Conservation (phyloP, 2,888 invertebrate species). For the Elmis aenea region DNA sequence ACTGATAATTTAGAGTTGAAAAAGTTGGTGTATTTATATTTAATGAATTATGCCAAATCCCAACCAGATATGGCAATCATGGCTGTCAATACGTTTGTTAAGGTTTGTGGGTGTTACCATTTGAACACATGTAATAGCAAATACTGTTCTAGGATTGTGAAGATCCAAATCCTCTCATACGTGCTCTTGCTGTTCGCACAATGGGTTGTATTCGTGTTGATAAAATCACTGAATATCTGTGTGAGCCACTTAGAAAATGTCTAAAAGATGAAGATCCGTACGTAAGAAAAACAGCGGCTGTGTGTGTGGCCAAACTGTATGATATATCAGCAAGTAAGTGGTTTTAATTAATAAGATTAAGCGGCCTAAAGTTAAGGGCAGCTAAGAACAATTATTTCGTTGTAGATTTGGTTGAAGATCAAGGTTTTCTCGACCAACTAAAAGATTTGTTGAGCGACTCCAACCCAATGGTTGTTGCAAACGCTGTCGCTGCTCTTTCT, state of each 20-base stretch:
- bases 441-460: constrained; percentile 97
- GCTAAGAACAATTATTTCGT: constrained; percentile 4
- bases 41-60: constrained; percentile 99
- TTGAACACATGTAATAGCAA: neutral
- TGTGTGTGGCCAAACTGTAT: constrained; percentile 97
- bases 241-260: constrained; percentile 94
- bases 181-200: constrained; percentile 95
- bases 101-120: constrained; percentile 56
- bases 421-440: constrained; percentile 95
- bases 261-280: constrained; percentile 95
- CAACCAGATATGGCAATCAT: constrained; percentile 99
- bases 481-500: constrained; percentile 96
- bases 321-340: constrained; percentile 74
- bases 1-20: constrained; percentile 98
- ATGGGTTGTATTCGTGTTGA: constrained; percentile 99
- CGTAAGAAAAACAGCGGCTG: constrained; percentile 97
- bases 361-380: neutral
- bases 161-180: constrained; percentile 97
- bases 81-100: constrained; percentile 99
- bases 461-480: constrained; percentile 99
- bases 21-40: constrained; percentile 95
- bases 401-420: constrained; percentile 57
- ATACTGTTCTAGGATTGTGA: constrained; percentile 82
- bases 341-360: constrained; percentile 34
- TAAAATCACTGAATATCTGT: constrained; percentile 98